These are phyloP conservation scores for Fundulus diaphanus DNA, from an alignment of 2,797 vertebrate species.

Conservation along the genomic window DNA sequence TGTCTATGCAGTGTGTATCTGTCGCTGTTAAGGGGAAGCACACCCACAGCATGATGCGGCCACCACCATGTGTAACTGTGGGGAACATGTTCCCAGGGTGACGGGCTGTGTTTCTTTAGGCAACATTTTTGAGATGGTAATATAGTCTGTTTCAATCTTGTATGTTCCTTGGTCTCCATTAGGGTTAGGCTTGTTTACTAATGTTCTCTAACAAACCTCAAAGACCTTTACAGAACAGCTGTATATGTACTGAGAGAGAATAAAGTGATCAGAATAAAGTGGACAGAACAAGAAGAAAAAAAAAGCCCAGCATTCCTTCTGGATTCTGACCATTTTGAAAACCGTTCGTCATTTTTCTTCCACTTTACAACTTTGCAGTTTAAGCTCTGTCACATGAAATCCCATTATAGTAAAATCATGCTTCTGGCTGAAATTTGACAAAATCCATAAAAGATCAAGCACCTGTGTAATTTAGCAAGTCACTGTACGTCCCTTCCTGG, in stretches of 20 bases:
- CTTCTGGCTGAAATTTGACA: neutral
- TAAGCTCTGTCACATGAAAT: neutral
- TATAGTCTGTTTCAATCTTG: too few species aligned
- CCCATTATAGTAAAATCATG: neutral
- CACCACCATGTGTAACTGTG: neutral
- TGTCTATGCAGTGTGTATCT: too few species aligned
- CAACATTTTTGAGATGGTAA: too few species aligned
- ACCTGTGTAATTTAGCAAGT: neutral
- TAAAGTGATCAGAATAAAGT: too few species aligned
- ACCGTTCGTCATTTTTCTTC: neutral
- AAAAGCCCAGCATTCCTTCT: neutral
- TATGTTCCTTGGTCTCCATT: neutral
- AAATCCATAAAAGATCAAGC: neutral
- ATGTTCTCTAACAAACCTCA: too few species aligned
- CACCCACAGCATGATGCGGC: neutral
- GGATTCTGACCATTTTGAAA: neutral
- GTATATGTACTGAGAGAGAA: too few species aligned
- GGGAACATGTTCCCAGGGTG: too few species aligned
- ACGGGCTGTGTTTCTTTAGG: too few species aligned
- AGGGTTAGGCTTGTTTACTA: too few species aligned
- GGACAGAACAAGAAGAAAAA: neutral
- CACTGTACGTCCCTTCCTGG: neutral
- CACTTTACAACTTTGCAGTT: neutral
- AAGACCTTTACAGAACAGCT: too few species aligned
- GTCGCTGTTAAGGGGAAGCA: neutral